Percentiles rank a stretch among this genome's conserved stretches.
Conservation (phyloP, 2,113 vertebrate species). For the Caretta caretta region DNA sequence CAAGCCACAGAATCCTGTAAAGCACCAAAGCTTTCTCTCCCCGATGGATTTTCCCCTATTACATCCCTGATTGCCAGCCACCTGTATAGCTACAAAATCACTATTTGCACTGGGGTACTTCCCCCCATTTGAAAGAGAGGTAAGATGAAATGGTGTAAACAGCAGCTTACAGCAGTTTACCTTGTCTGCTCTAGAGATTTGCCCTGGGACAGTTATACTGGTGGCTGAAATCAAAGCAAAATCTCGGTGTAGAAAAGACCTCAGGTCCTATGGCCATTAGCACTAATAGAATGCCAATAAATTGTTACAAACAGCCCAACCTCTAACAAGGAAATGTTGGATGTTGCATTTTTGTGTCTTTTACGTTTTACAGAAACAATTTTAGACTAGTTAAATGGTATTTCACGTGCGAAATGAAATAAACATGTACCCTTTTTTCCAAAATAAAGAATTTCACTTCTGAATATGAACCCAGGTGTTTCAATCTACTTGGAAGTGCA, state of each 20-base stretch:
- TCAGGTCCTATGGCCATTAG: not conserved
- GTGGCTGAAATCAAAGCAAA: not conserved
- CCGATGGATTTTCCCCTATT: not conserved
- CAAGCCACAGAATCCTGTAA: not conserved
- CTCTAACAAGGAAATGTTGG: not conserved
- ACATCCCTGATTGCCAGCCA: not conserved
- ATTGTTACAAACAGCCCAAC: rapidly evolving
- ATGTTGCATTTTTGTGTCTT: not conserved
- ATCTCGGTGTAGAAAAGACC: not conserved
- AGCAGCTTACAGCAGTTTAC: not conserved
- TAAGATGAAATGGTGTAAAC: not conserved
- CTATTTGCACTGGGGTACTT: not conserved
- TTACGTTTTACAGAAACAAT: not conserved
- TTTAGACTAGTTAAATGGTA: not conserved
- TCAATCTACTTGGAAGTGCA: slow-evolving; percentile 19
- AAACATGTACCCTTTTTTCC: not conserved
- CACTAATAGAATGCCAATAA: not conserved
- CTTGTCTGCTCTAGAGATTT: not conserved
- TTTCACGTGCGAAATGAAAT: rapidly evolving
- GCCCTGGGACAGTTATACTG: not conserved
- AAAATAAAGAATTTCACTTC: not conserved
- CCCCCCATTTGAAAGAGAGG: not conserved
- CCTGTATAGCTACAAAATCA: not conserved
- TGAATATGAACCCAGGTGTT: not conserved
- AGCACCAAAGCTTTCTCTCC: not conserved